Evolutionary conservation across 2,113 vertebrate genomes (phyloP), one percentile per base, ranked within the genome.

Genomic region (Rhea pennata): DNA sequence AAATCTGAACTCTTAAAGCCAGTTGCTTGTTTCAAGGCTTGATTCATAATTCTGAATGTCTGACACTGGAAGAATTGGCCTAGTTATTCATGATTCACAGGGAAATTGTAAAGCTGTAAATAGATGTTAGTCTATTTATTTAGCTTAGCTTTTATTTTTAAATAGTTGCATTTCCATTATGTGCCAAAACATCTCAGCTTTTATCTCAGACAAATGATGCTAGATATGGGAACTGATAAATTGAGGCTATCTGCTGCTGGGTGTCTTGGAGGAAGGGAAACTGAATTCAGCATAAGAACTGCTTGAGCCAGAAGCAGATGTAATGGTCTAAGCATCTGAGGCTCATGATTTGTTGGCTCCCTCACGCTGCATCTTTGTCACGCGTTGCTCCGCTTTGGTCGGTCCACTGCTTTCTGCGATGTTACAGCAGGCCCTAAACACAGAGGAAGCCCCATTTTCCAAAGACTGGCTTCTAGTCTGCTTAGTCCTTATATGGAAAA

Each of bases 221-320:
- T 92, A 23, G 84, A 87, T 80, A 80, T 10, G 10, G 78, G 42
- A 95, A 91, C 71, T 2, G 2, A 77, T 92, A 71, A 82, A 91
- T 16, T 62, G 61, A 82, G 36, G 66, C 94, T 95, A 87, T 95
- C 87, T 91, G 44, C 67, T 83, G 19, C 66, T 87, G 71, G 59
- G 64, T 86, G 90, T 95, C 78, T 93, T 88, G 92, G 75, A 94
- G 87, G 72, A 96, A 88, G 91, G 90, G 92, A 84, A 96, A 92
- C 70, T 77, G 94, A 97, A 87, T 79, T 87, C 59, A 87, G 0
- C 51, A 9, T 5, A 82, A 77, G 31, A 64, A 46, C n/a, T 80
- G 23, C 61, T 54, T 73, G 78, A 96, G 92, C 89, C 95, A 97
- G 92, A 87, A 90, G 59, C 71, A 87, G 81, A 95, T 95, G 81